A percentile compares a stretch with the other conserved stretches of the same genome.
These are phyloP conservation scores for Habroteleia sp. DNA, from an alignment of 2,888 invertebrate genomes.

Conservation along the genomic window DNA sequence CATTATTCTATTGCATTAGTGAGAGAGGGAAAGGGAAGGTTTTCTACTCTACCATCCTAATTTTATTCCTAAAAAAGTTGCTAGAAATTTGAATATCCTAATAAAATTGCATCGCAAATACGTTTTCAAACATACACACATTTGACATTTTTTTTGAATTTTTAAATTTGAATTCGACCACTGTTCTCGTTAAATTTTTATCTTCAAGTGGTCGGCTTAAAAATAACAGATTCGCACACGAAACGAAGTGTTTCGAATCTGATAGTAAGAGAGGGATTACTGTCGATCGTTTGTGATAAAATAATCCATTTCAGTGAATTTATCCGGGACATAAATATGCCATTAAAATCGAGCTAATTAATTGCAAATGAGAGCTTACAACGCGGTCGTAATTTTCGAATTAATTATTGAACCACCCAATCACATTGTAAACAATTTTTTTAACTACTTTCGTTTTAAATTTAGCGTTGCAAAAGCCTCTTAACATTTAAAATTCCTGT, in stretches of 20 bases:
- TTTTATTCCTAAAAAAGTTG: too few species aligned
- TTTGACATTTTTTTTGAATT: constrained; percentile 4
- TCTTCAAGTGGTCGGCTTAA: constrained; percentile 7
- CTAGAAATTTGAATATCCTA: too few species aligned
- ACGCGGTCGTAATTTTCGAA: too few species aligned
- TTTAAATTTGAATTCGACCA: background rate
- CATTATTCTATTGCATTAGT: too few species aligned
- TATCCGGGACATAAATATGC: constrained; percentile 22
- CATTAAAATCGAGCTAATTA: constrained; percentile 15
- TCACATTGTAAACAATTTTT: background rate
- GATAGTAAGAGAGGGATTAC: constrained; percentile 36
- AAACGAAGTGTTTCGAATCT: constrained; percentile 35
- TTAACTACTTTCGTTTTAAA: background rate
- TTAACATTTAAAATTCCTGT: too few species aligned
- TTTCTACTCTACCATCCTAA: too few species aligned
- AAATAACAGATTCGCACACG: constrained; percentile 16
- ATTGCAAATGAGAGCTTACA: background rate
- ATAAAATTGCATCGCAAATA: too few species aligned
- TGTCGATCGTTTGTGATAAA: constrained; percentile 17
- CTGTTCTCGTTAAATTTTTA: constrained; percentile 9
- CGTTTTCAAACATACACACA: too few species aligned
- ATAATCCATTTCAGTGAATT: constrained; percentile 19
- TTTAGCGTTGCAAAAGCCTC: too few species aligned
- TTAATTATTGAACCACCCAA: too few species aligned
- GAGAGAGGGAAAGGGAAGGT: too few species aligned